Evolutionary conservation across 1,140 invertebrate species (phyloP).

Genomic region (Drosophila prosaltans): DNA sequence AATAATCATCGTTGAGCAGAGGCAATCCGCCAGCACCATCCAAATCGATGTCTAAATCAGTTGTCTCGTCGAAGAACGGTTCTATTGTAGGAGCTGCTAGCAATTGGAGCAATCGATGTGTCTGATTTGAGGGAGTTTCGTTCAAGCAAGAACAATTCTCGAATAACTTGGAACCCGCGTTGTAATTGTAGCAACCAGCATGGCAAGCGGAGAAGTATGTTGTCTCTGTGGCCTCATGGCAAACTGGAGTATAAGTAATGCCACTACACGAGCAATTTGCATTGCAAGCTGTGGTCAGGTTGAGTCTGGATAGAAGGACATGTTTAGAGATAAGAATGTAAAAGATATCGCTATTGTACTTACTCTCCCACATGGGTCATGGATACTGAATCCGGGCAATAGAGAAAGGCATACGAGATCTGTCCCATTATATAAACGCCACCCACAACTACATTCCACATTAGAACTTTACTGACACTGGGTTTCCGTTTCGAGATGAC

Average conservation of each 20-base stretch:
- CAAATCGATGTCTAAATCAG: constrained; percentile 22
- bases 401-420: constrained; percentile 85
- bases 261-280: constrained; percentile 84
- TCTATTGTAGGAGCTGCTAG: constrained; percentile 18
- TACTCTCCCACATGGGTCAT: constrained; percentile 60
- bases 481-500: constrained; percentile 87
- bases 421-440: constrained; percentile 84
- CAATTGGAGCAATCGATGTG: constrained; percentile 31
- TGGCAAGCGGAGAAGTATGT: constrained; percentile 87
- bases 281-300: constrained; percentile 85
- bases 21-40: constrained; percentile 17
- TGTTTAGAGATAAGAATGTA: neutral
- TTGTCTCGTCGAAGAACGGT: neutral
- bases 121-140: constrained; percentile 3
- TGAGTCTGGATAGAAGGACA: constrained; percentile 78
- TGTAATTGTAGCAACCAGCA: constrained; percentile 84
- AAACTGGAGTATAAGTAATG: constrained; percentile 86
- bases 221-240: constrained; percentile 84
- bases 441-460: constrained; percentile 88
- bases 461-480: constrained; percentile 85
- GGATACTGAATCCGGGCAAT: constrained; percentile 83
- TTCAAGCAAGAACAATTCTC: constrained; percentile 53
- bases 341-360: constrained; percentile 15
- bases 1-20: constrained; percentile 48
- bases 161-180: constrained; percentile 60